Base-by-base conservation (phyloP, 2,797 vertebrate genomes). In the Callimico goeldii region DNA sequence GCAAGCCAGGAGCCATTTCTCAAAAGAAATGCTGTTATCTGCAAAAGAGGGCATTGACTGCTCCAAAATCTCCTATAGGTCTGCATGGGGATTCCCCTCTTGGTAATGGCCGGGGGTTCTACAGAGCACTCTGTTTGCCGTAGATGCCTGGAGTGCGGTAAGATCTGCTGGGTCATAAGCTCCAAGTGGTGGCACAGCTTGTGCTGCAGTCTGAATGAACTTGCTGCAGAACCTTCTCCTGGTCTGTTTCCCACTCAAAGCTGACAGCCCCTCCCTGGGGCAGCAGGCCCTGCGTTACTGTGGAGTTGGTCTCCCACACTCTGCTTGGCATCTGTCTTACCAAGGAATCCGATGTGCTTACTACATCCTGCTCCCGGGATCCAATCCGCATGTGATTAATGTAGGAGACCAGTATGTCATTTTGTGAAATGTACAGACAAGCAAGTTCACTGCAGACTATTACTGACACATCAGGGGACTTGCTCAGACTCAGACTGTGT, bases 141-240 rank as follows among this genome's bases (percentile, higher is more conserved):
- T 0, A 61, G 57, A 64, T 28, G 39, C 39, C 55, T 33, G 36
- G 14, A 70, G 9, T 2, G 1, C 24, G 1, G 1, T n/a, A 5
- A 58, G 26, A 48, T 36, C 64, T 33, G 24, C 52, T 58, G 76
- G 41, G 41, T 61, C 61, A 1, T 39, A 36, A 50, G 77, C 36
- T 22, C 61, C n/a, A 39, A 6, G 12, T 1, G 3, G 30, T 22
- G 41, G 28, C 6, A n/a, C 8, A 55, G 26, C 28, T 19, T 17
- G 24, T 1, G 19, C 9, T 26, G 19, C 36, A 19, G 39, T 26
- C 26, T n/a, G 33, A 67, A 61, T 48, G 43, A 61, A 14, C 43
- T 8, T 7, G 90, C 22, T 15, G 3, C 28, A 4, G 22, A 52
- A 52, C 13, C 22, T 22, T 50, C 36, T 70, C 3, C 11, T 33